A percentile compares a stretch with the other conserved stretches of the same genome.
phyloP scores from a whole-genome alignment of 2,888 invertebrate genomes.

The Platerodrilus igneus region DNA sequence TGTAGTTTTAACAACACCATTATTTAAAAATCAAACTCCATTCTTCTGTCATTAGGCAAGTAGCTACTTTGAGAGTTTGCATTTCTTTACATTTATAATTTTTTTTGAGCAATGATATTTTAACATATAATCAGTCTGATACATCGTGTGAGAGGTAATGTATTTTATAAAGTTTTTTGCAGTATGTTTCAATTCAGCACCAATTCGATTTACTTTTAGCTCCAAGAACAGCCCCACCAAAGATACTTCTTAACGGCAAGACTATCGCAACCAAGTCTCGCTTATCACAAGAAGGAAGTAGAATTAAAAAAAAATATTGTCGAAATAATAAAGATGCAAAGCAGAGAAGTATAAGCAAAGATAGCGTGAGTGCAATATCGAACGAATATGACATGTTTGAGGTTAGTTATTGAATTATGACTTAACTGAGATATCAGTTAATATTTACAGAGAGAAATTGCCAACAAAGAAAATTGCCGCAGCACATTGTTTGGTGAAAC shows the following conservation, averaged over 20 bases:
- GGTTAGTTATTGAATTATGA: constrained; percentile 9
- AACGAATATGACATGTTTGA: constrained; percentile 20
- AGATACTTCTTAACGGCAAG: constrained; percentile 6
- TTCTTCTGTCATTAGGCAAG: too few species aligned
- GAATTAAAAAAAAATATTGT: constrained; percentile 17
- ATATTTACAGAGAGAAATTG: constrained; percentile 20
- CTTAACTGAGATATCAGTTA: neutral
- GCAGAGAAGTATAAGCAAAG: constrained; percentile 9
- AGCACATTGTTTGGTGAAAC: constrained; percentile 16
- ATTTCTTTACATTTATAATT: too few species aligned
- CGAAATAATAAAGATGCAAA: constrained; percentile 10
- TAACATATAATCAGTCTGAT: too few species aligned
- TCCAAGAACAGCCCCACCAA: constrained; percentile 15
- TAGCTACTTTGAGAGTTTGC: too few species aligned
- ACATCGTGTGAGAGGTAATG: too few species aligned
- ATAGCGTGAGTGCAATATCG: neutral
- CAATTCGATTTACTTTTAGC: constrained; percentile 4
- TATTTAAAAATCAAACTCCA: too few species aligned
- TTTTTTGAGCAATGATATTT: too few species aligned
- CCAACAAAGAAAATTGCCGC: constrained; percentile 15
- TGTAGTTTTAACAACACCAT: too few species aligned
- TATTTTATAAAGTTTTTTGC: too few species aligned
- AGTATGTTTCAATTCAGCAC: too few species aligned
- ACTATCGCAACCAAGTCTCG: constrained; percentile 7
- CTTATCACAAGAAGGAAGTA: constrained; percentile 17